Evolutionary conservation across 2,888 invertebrate genomes (phyloP), one percentile per base, ranked within the genome.

Genomic region (Parthenolecanium corni): DNA sequence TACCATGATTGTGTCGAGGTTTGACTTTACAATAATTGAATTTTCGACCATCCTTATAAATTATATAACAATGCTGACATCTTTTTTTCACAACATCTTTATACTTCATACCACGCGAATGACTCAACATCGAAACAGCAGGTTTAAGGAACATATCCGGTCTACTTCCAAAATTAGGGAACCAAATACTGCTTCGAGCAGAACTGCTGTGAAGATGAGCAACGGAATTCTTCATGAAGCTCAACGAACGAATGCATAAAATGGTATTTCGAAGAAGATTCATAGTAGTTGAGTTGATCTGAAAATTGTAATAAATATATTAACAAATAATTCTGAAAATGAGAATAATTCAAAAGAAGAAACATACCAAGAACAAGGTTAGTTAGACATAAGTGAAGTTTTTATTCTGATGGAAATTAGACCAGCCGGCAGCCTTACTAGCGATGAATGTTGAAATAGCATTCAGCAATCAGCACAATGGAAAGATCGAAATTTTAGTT

Each of bases 1-100:
- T 66, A 81, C 84, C 84, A 74, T 89, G 89, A 71, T 91, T 91
- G 71, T 92, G 91, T 40, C 89, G 79, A 21, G 83, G 84, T 71
- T 82, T 82, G 25, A 82, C 82, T 62, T 82, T 83, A 69, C 91
- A 92, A 67, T 86, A 80, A 46, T 87, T 81, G 72, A 82, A 85
- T 68, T 81, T 71, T 64, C 86, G 78, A 67, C 84, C 80, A 68
- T 86, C 78, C 63, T 84, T 75, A 47, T 78, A 75, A 12, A 86
- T 83, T 70, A 85, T 78, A 69, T 83, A 86, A 71, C 92, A 92
- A 69, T 85, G 83, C 72, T 83, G 84, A 71, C 92, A 92, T 44
- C 91, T 80, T 62, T 81, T 77, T 64, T 77, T 78, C 31, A 88
- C 75, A 16, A 73, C 72, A 4, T 84, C 85, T 71, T 81, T 85